Evolutionary conservation across 2,797 vertebrate species (phyloP), one percentile per base, ranked within the genome.

Genomic region (Aphelocoma californica): DNA sequence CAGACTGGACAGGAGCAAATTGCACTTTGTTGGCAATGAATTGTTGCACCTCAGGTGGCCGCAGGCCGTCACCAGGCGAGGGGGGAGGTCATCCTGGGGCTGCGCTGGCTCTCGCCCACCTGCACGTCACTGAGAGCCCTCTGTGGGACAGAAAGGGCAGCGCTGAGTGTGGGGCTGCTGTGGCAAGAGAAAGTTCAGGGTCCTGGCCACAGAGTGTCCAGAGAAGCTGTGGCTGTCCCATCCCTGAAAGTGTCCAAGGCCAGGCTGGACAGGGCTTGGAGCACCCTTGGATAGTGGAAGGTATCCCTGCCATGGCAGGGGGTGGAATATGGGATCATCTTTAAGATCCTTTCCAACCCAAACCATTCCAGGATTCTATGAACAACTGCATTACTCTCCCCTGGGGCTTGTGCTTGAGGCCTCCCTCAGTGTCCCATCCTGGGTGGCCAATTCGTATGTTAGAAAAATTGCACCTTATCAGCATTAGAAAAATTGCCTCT

Each of bases 81-180:
- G 24, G 99, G 99, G 1, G 99, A 99, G 34, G 98, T 98, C 97
- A 99, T 98, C 90, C 98, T 97, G 18, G 99, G 99, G 93, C 98
- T 99, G 90, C 98, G 98, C 38, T 98, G 98, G 96, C 98, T 98
- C 75, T 99, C 99, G 2, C 98, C 97, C 9, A 97, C 97, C 97
- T 99, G 99, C 88, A 98, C 98, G 7, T 99, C 99, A 4, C 95
- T 98, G 81, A 99, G 98, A 1, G 99, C 99, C 96, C 99, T 97
- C 99, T 99, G 98, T 38, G 48, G 82, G 86, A 72, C 71, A 88
- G 23, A 65, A 47, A 77, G 67, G 38, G 54, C 80, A 58, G 31
- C 1, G 28, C 50, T 36, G n/a, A 28, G 53, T 0, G 2, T 9
- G 13, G 53, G 66, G 47, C 60, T 50, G 69, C 40, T 21, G 42